Percentiles rank a stretch among this genome's conserved stretches.
Evolutionary conservation across 2,797 vertebrate species (phyloP).

Genomic region (Poeciliopsis paucimaculata): DNA sequence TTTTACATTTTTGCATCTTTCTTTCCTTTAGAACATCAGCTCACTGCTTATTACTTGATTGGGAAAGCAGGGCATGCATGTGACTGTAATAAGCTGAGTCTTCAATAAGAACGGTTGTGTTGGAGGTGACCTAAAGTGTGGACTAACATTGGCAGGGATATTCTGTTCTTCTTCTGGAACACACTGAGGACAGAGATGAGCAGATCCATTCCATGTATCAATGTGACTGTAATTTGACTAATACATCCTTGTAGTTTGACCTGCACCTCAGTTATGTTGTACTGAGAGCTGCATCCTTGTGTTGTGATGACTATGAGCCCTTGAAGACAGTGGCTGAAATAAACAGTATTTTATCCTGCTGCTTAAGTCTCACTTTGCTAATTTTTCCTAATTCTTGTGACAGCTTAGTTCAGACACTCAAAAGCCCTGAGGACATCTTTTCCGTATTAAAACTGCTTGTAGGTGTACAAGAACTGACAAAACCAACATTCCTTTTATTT

Average conservation of each 20-base stretch:
- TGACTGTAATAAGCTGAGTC: slow-evolving; percentile 27
- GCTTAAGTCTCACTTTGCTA: background rate
- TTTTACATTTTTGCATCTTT: slow-evolving; percentile 6
- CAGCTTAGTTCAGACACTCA: background rate
- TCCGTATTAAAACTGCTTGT: background rate
- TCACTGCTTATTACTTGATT: slow-evolving; percentile 7
- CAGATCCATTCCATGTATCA: slow-evolving; percentile 49
- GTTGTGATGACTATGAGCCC: slow-evolving; percentile 11
- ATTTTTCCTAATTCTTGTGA: background rate
- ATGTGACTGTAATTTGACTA: slow-evolving; percentile 44
- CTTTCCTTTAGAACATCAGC: slow-evolving; percentile 14
- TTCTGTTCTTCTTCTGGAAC: slow-evolving; percentile 47
- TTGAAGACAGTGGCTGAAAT: slow-evolving; percentile 13
- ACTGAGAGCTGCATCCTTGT: slow-evolving; percentile 13
- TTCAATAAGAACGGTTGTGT: slow-evolving; percentile 40
- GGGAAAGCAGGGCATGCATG: slow-evolving; percentile 13
- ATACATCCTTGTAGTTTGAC: slow-evolving; percentile 31
- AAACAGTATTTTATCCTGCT: background rate
- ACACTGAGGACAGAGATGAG: slow-evolving; percentile 48
- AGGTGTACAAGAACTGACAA: background rate
- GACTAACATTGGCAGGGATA: slow-evolving; percentile 36
- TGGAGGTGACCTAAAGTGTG: slow-evolving; percentile 57
- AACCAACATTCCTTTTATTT: background rate
- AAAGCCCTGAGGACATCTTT: background rate
- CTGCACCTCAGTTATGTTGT: slow-evolving; percentile 18